Percentiles rank a stretch among this genome's conserved stretches.
These are phyloP conservation scores for Spea bombifrons DNA, from an alignment of 2,113 vertebrate genomes.

Conservation along the genomic window DNA sequence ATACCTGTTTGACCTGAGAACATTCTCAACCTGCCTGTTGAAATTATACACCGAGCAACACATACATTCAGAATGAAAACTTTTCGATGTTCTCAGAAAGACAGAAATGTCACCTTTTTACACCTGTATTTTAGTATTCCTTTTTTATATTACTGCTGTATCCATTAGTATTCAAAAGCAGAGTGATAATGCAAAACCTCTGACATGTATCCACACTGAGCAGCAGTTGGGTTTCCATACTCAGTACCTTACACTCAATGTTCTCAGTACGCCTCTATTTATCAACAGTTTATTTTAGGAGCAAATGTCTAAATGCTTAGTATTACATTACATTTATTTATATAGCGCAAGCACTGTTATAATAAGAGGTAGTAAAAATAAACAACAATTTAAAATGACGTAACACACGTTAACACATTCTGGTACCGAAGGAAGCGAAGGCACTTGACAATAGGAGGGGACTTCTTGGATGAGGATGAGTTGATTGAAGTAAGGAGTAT, in stretches of 20 bases:
- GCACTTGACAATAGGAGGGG: no score
- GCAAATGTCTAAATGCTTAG: no score
- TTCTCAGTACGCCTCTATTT: slow-evolving; percentile 29
- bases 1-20: slow-evolving; percentile 6
- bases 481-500: no score
- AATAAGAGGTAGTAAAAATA: no score
- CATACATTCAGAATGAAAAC: slow-evolving; percentile 13
- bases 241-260: slow-evolving; percentile 25
- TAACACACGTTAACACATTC: no score
- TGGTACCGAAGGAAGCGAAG: no score
- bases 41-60: slow-evolving; percentile 11
- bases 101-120: slow-evolving; percentile 28
- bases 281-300: not conserved
- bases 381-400: no score
- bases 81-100: slow-evolving; percentile 25
- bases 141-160: slow-evolving; percentile 22
- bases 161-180: slow-evolving; percentile 35
- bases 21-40: slow-evolving; percentile 5
- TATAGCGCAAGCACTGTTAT: no score
- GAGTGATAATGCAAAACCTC: slow-evolving; percentile 27
- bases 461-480: no score
- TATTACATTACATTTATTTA: no score
- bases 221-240: slow-evolving; percentile 12
- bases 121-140: slow-evolving; percentile 30
- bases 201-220: slow-evolving; percentile 29